These are phyloP conservation scores for Discoglossus pictus DNA, from an alignment of 2,797 vertebrate species.

Conservation along the genomic window DNA sequence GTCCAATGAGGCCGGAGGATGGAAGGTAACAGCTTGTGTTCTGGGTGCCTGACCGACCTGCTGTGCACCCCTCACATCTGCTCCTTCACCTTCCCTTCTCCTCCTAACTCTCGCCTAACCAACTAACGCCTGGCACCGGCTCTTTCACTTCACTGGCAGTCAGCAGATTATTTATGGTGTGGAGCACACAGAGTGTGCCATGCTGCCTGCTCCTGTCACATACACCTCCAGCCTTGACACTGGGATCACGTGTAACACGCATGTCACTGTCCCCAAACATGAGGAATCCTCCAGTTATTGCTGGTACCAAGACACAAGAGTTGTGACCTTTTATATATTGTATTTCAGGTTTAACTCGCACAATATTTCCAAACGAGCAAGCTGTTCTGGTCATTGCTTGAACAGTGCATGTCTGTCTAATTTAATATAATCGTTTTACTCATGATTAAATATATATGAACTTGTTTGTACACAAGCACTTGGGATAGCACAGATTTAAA, in stretches of 20 bases:
- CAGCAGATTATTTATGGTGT: conserved; percentile 24
- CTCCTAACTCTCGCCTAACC: conserved; percentile 53
- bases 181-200: conserved; percentile 1
- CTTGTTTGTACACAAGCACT: too few relatives aligned
- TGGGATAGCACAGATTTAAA: too few relatives aligned
- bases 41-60: conserved; percentile 56
- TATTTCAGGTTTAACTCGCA: too few relatives aligned
- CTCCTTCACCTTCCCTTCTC: conserved; percentile 36
- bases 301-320: too few relatives aligned
- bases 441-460: too few relatives aligned
- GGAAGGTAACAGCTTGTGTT: conserved; percentile 82
- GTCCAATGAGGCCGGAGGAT: conserved; percentile 65
- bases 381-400: too few relatives aligned
- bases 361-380: too few relatives aligned
- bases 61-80: conserved; percentile 46
- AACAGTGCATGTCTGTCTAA: too few relatives aligned
- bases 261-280: conserved; percentile 13
- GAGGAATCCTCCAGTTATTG: background rate
- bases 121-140: conserved; percentile 54
- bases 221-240: conserved; percentile 13
- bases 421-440: too few relatives aligned
- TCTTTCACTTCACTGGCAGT: conserved; percentile 33
- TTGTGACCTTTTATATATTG: too few relatives aligned
- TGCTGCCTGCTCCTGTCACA: conserved; percentile 16
- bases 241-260: conserved; percentile 14